Evolutionary conservation across 2,113 vertebrate genomes (phyloP).

Genomic region (Pholis gunnellus): DNA sequence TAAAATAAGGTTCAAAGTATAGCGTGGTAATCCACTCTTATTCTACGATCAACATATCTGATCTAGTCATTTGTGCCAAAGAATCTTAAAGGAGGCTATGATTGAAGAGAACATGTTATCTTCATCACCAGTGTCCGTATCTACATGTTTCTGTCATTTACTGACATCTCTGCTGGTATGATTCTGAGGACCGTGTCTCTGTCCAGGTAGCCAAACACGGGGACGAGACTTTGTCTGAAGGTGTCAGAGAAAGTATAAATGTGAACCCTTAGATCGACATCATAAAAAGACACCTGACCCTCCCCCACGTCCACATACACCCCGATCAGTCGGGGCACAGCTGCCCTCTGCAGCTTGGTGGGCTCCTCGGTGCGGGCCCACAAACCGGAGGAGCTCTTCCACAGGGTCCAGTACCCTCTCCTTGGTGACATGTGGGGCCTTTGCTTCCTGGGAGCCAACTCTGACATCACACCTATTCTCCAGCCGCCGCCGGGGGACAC

Average conservation of each 20-base stretch:
- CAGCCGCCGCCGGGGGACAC: neutral
- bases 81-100: neutral
- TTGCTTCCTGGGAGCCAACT: neutral
- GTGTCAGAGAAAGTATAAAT: constrained; percentile 23
- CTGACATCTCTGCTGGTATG: neutral
- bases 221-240: constrained; percentile 1
- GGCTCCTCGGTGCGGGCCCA: constrained; percentile 7
- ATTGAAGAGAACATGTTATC: neutral
- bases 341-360: neutral
- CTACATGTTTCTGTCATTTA: neutral
- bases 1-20: neutral
- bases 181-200: neutral
- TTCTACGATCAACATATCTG: neutral
- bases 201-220: constrained; percentile 1
- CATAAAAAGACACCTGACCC: constrained; percentile 30
- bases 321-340: neutral
- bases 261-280: constrained; percentile 3
- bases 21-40: neutral
- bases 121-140: neutral
- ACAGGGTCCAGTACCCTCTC: neutral
- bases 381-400: constrained; percentile 2
- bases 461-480: constrained; percentile 14
- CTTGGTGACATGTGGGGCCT: neutral
- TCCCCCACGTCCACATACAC: constrained; percentile 23
- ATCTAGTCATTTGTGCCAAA: neutral